Evolutionary conservation across 2,113 vertebrate genomes (phyloP), one percentile per base, ranked within the genome.

Genomic region (Phyllostomus hastatus): DNA sequence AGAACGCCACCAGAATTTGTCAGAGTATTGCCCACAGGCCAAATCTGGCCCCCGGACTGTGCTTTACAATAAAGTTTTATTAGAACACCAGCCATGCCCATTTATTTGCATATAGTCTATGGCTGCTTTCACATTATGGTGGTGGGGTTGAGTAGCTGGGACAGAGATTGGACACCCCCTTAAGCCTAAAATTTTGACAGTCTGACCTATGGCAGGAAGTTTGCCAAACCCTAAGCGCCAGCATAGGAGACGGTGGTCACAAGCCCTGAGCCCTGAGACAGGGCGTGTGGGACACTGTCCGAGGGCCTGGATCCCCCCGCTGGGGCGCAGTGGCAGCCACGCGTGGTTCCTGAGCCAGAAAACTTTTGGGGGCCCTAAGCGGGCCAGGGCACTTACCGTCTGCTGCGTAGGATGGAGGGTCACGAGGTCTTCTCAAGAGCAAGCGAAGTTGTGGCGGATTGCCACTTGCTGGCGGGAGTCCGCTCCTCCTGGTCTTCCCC

Each of bases 61-160:
- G 72, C 79, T 89, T 96, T 17, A 64, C 24, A 93, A 93, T 96
- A 85, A 95, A 93, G 72, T 88, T 93, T 96, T 93, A 91, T 94
- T 82, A 93, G 83, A 35, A 76, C 11, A 43, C 59, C 59, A 43
- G 57, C 50, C 82, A 38, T 14, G 33, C 28, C 67, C 73, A 26
- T 59, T 48, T 48, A 64, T 91, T 57, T 33, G 35, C 26, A 10
- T 33, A 78, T n/a, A 52, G 35, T 76, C 93, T 54, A 12, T 31
- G 73, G 15, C 67, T 78, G 52, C 46, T 96, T 78, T 86, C 61
- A 16, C 7, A 4, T 41, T 48, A 82, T 9, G n/a, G 10, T 61
- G 84, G 46, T 35, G 59, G 79, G 31, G 8, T 41, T 35, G n/a
- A 85, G 46, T 31, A 22, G 59, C 28, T 72, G 15, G 28, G 33